These are phyloP conservation scores for Drosophila longiperda DNA, from an alignment of 2,888 invertebrate species.

Conservation along the genomic window DNA sequence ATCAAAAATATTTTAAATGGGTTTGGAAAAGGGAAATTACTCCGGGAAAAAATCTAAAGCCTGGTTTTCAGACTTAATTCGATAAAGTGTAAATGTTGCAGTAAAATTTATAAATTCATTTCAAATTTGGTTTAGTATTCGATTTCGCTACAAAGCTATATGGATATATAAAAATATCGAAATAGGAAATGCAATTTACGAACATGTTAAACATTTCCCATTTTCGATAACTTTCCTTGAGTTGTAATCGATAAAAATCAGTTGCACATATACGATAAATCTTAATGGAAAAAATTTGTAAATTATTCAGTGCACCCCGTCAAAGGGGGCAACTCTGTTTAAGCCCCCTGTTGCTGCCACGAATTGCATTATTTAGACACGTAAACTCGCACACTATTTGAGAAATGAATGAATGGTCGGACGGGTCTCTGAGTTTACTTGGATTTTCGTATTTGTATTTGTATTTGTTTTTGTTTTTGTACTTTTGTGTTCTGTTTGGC, in stretches of 20 bases:
- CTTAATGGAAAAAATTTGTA: not conserved
- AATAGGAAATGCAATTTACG: not conserved
- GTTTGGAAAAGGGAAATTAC: not conserved
- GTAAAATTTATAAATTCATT: not conserved
- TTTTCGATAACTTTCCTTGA: accelerated
- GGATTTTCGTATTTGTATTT: slow-evolving; percentile 4
- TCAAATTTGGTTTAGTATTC: not conserved
- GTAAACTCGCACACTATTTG: not conserved
- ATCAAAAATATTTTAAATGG: not conserved
- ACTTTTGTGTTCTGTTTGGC: slow-evolving; percentile 11
- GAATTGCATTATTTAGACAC: slow-evolving; percentile 25
- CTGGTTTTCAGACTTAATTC: not conserved
- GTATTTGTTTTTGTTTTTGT: slow-evolving; percentile 10
- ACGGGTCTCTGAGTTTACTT: not conserved
- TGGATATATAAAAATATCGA: too few species aligned
- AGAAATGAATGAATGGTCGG: not conserved
- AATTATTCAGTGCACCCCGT: not conserved
- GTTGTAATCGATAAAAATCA: not conserved
- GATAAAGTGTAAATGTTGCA: not conserved
- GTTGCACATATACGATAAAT: not conserved
- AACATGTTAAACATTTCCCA: not conserved
- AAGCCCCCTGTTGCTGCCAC: slow-evolving; percentile 21
- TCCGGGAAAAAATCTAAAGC: not conserved
- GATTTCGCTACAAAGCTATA: too few species aligned
- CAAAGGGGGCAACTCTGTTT: slow-evolving; percentile 5